A percentile compares a stretch with the other conserved stretches of the same genome.
These are phyloP conservation scores for Zhuqinia jingwanae DNA, from an alignment of 2,888 invertebrate species.

Conservation along the genomic window DNA sequence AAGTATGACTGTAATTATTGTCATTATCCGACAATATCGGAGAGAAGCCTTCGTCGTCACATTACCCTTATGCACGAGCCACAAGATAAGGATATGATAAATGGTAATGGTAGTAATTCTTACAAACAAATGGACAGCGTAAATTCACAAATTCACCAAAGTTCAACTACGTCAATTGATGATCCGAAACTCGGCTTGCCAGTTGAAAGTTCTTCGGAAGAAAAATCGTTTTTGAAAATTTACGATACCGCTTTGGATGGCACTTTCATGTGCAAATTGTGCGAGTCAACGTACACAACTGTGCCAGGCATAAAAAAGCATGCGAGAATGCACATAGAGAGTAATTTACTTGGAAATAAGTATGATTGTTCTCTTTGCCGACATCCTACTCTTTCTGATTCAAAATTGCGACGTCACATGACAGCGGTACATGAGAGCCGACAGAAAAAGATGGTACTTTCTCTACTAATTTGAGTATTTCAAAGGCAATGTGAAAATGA, in stretches of 20 bases:
- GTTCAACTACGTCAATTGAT: not conserved
- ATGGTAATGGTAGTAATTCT: too few relatives aligned
- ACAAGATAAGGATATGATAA: too few relatives aligned
- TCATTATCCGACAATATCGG: conserved; percentile 16
- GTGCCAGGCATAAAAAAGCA: conserved; percentile 11
- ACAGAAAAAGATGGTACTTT: not conserved
- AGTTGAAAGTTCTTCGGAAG: too few relatives aligned
- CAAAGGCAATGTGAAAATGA: too few relatives aligned
- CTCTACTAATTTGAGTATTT: too few relatives aligned
- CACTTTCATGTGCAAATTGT: not conserved
- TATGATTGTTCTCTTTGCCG: conserved; percentile 35
- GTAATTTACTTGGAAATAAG: conserved; percentile 29
- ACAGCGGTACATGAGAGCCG: not conserved
- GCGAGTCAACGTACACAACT: conserved; percentile 10
- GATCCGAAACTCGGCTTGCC: not conserved
- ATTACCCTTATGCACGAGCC: not conserved
- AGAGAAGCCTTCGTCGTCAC: conserved; percentile 13
- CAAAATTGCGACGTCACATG: conserved; percentile 33
- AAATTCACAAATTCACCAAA: not conserved
- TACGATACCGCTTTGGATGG: not conserved
- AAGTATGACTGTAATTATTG: conserved; percentile 25
- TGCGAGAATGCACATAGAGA: not conserved
- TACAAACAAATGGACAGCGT: not conserved
- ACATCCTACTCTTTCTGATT: conserved; percentile 8
- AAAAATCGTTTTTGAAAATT: not conserved